Conservation (phyloP, 2,113 vertebrate genomes). For the Caranx melampygus region DNA sequence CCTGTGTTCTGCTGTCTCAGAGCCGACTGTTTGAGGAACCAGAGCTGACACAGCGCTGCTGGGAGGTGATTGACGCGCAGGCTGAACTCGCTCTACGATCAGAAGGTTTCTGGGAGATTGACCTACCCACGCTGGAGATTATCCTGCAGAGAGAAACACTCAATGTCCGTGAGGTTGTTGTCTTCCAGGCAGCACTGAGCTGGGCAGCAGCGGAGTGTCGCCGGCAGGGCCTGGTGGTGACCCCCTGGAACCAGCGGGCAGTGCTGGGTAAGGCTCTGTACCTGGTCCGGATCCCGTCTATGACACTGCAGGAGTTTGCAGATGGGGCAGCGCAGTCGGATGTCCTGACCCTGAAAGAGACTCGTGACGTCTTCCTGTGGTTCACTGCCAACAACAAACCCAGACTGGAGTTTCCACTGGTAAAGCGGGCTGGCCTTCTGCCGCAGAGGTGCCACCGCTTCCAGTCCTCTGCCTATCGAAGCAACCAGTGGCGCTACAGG, state of each 20-base stretch:
- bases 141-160: slow-evolving; percentile 92
- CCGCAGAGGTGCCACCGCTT: slow-evolving; percentile 94
- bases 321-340: slow-evolving; percentile 92
- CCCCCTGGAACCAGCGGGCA: slow-evolving; percentile 87
- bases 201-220: slow-evolving; percentile 94
- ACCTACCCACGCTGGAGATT: slow-evolving; percentile 92
- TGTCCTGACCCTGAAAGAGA: slow-evolving; percentile 92
- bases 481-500: slow-evolving; percentile 96
- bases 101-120: slow-evolving; percentile 95
- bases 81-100: slow-evolving; percentile 92
- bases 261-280: slow-evolving; percentile 91
- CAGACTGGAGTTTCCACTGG: slow-evolving; percentile 88
- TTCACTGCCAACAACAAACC: slow-evolving; percentile 93
- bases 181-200: slow-evolving; percentile 90
- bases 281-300: slow-evolving; percentile 91
- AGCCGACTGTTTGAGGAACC: slow-evolving; percentile 96
- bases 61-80: slow-evolving; percentile 97
- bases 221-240: slow-evolving; percentile 86
- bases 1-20: slow-evolving; percentile 94
- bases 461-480: slow-evolving; percentile 93
- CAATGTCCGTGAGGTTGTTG: slow-evolving; percentile 90
- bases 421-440: slow-evolving; percentile 87
- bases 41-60: slow-evolving; percentile 93
- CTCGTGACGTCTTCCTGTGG: slow-evolving; percentile 93
- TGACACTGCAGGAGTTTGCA: slow-evolving; percentile 95